A percentile compares a stretch with the other conserved stretches of the same genome.
Conservation (phyloP, 2,797 vertebrate species). For the Scolopax rusticola region DNA sequence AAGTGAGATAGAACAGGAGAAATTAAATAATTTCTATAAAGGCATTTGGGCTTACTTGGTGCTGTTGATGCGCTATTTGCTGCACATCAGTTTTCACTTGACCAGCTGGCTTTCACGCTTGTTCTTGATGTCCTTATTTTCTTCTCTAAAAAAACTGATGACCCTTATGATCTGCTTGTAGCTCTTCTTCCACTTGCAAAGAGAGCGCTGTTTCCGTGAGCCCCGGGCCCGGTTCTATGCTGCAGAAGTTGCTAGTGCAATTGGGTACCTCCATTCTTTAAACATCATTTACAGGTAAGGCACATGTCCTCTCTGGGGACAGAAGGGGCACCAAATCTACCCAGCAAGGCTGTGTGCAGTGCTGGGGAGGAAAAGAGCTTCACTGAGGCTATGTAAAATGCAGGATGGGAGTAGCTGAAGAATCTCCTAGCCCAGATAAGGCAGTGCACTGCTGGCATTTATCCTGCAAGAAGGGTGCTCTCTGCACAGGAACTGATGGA, state of each 20-base stretch:
- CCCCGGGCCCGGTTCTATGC: slow-evolving; percentile 93
- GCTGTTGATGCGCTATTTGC: background rate
- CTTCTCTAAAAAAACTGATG: background rate
- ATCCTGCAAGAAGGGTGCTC: background rate
- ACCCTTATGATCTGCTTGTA: slow-evolving; percentile 41
- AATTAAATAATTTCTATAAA: background rate
- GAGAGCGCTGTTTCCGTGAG: slow-evolving; percentile 93
- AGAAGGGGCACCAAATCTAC: background rate
- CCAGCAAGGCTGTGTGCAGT: background rate
- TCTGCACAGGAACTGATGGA: background rate
- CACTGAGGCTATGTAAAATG: background rate
- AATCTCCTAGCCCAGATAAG: background rate
- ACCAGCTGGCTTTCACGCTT: background rate
- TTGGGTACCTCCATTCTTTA: slow-evolving; percentile 96
- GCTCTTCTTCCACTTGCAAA: slow-evolving; percentile 98
- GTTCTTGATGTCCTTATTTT: background rate
- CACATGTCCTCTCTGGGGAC: background rate
- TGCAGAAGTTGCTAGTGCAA: slow-evolving; percentile 93
- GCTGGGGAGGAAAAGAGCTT: background rate
- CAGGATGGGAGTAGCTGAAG: background rate
- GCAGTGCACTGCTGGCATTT: background rate
- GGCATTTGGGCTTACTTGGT: background rate
- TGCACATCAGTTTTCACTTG: background rate
- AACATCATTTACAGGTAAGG: slow-evolving; percentile 96
- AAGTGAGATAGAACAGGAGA: background rate